Percentiles rank a stretch among this genome's conserved stretches.
Evolutionary conservation across 2,113 vertebrate genomes (phyloP).

Genomic region (Rhagologus leucostigma): DNA sequence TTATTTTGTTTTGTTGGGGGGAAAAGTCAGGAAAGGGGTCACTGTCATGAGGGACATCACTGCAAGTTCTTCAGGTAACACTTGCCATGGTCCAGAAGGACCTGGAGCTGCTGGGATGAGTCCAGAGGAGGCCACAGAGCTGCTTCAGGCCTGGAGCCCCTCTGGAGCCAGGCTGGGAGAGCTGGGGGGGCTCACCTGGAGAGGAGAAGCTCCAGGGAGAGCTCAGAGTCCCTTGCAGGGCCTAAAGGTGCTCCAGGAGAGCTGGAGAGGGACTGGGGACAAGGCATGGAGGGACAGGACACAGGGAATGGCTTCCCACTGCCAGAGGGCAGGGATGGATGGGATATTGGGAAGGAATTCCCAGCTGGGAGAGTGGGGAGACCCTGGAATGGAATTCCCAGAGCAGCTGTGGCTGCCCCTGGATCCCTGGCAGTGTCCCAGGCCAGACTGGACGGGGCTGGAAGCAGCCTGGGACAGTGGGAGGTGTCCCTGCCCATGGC

Average conservation of each 20-base stretch:
- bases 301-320: neutral
- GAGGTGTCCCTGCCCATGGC: neutral
- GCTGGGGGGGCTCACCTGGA: neutral
- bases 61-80: neutral
- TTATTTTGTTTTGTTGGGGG: neutral
- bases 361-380: neutral
- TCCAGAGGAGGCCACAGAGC: rapidly evolving
- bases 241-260: neutral
- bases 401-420: neutral
- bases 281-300: neutral
- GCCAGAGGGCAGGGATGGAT: neutral
- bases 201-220: neutral
- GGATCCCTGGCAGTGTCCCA: neutral
- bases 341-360: neutral
- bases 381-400: neutral
- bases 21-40: neutral
- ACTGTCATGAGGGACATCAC: neutral
- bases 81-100: neutral
- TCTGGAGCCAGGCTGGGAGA: neutral
- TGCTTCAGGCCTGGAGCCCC: neutral
- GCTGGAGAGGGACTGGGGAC: neutral
- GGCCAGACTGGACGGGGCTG: neutral
- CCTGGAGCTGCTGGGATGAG: neutral
- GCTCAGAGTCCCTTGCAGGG: neutral
- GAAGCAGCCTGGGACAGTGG: neutral